These are phyloP conservation scores for Drosophila testacea DNA, from an alignment of 2,888 invertebrate species.

Conservation along the genomic window DNA sequence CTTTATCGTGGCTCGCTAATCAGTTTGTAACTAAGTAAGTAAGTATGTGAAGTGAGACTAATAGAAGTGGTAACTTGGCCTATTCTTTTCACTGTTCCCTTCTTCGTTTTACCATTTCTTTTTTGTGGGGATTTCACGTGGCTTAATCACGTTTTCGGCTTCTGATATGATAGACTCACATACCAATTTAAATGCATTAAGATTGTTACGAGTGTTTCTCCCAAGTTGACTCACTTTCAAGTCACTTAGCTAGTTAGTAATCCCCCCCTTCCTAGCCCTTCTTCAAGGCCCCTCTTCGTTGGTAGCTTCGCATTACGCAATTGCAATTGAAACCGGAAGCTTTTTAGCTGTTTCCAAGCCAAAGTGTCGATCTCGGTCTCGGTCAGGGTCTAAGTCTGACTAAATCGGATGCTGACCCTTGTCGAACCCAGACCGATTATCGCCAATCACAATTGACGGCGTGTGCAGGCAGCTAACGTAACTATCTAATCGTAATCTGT, in stretches of 20 bases:
- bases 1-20: slow-evolving; percentile 31
- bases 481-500: slow-evolving; percentile 28
- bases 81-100: not conserved
- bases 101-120: not conserved
- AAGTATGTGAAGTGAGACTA: slow-evolving; percentile 3
- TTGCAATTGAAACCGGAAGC: slow-evolving; percentile 25
- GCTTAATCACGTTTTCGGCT: slow-evolving; percentile 46
- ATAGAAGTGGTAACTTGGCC: slow-evolving; percentile 11
- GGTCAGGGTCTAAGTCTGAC: slow-evolving; percentile 28
- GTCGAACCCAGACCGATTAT: slow-evolving; percentile 35
- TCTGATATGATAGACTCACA: slow-evolving; percentile 11
- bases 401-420: slow-evolving; percentile 15
- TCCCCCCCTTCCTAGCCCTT: not conserved
- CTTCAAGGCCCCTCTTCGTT: not conserved
- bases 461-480: slow-evolving; percentile 20
- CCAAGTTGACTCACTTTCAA: slow-evolving; percentile 28
- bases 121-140: slow-evolving; percentile 31
- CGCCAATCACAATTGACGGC: slow-evolving; percentile 33
- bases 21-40: slow-evolving; percentile 18
- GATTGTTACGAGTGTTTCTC: slow-evolving; percentile 16
- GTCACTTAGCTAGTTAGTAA: not conserved
- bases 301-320: slow-evolving; percentile 17
- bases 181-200: slow-evolving; percentile 5
- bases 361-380: not conserved
- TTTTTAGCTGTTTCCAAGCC: slow-evolving; percentile 11